Conservation (phyloP, 2,888 invertebrate species). For the Leptinotarsa peninsularis region DNA sequence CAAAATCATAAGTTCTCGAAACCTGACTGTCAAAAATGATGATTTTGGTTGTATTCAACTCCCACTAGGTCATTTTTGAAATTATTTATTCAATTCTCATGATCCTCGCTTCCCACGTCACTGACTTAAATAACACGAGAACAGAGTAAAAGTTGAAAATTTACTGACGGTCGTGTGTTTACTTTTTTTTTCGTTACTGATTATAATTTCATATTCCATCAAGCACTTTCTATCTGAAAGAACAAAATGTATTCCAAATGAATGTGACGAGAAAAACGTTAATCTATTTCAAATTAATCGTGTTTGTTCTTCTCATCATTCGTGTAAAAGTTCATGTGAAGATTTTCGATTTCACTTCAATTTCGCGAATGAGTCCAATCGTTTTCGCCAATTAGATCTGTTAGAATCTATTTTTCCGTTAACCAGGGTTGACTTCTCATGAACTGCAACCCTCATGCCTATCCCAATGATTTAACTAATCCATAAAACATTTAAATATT, state of each 20-base stretch:
- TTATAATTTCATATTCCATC: slow-evolving; percentile 1
- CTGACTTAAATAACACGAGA: background rate
- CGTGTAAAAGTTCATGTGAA: no score
- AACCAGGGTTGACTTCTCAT: no score
- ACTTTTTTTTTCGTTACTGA: slow-evolving; percentile 2
- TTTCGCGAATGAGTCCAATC: no score
- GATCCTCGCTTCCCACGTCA: background rate
- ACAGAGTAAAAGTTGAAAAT: background rate
- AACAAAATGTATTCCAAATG: background rate
- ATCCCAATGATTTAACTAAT: no score
- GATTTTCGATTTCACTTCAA: no score
- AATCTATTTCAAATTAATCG: background rate
- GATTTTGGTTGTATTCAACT: no score
- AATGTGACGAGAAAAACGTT: background rate
- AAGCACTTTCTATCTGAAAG: background rate
- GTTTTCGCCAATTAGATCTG: no score
- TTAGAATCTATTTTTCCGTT: no score
- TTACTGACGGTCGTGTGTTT: slow-evolving; percentile 2
- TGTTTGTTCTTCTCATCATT: background rate
- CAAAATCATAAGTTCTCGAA: no score
- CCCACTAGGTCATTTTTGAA: background rate
- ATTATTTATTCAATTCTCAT: background rate
- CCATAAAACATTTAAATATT: no score
- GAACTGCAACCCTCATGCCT: no score
- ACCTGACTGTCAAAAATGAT: no score